Conservation (phyloP, 2,888 invertebrate species). For the Orthosia gracilis region DNA sequence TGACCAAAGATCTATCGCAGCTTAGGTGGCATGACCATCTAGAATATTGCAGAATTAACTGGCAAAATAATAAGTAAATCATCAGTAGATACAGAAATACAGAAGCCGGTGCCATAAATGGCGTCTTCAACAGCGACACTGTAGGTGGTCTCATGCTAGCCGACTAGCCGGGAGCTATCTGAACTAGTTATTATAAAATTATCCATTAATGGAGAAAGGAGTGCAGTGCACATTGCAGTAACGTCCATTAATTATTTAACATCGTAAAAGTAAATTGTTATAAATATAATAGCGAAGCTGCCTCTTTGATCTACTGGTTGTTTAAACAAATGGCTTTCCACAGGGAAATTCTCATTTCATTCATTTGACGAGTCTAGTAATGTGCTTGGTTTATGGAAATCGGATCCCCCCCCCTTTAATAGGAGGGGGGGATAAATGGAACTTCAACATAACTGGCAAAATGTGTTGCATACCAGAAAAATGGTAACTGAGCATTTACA, state of each 20-base stretch:
- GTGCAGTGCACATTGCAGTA: conserved; percentile 8
- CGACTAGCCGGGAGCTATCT: conserved; percentile 42
- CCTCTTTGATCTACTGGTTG: too few species aligned
- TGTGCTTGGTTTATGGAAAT: too few species aligned
- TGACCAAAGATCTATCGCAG: neutral
- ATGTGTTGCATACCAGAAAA: too few species aligned
- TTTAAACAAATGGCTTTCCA: too few species aligned
- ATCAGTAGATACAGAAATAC: neutral
- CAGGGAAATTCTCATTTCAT: too few species aligned
- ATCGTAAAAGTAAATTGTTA: conserved; percentile 23
- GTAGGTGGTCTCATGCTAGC: conserved; percentile 30
- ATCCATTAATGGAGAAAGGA: conserved; percentile 51
- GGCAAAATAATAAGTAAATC: conserved; percentile 8
- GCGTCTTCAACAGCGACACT: conserved; percentile 7
- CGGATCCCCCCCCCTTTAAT: too few species aligned
- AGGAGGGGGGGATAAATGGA: too few species aligned
- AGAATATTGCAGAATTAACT: neutral
- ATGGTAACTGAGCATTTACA: too few species aligned
- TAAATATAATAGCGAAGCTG: neutral
- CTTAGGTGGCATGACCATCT: neutral
- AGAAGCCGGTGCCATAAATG: conserved; percentile 17
- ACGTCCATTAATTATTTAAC: conserved; percentile 35
- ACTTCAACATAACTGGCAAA: too few species aligned
- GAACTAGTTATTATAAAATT: conserved; percentile 50
- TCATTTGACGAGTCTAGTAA: too few species aligned